A percentile compares a stretch with the other conserved stretches of the same genome.
These are phyloP conservation scores for Peromyscus leucopus DNA, from an alignment of 2,113 vertebrate species.

Conservation along the genomic window DNA sequence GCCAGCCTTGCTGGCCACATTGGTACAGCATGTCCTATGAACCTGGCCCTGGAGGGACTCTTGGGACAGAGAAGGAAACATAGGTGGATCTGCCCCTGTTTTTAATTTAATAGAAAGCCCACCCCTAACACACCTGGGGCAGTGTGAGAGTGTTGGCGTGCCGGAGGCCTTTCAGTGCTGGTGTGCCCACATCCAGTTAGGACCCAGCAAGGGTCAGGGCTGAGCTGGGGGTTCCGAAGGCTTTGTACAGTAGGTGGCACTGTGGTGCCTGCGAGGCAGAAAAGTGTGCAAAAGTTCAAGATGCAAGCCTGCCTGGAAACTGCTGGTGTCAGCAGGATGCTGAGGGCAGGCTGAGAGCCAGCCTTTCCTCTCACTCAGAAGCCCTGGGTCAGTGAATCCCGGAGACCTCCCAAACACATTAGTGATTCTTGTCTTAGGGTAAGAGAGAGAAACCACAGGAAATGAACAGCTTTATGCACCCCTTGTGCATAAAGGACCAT, in stretches of 20 bases:
- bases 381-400: background rate
- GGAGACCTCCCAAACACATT: background rate
- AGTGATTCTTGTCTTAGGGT: background rate
- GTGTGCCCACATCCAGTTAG: background rate
- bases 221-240: background rate
- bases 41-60: background rate
- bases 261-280: background rate
- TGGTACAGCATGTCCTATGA: fast-evolving
- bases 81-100: background rate
- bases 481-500: background rate
- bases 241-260: background rate
- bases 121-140: no score
- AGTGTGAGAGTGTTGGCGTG: background rate
- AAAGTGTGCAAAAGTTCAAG: fast-evolving
- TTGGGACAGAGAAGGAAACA: background rate
- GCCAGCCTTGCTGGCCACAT: background rate
- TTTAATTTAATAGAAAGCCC: background rate
- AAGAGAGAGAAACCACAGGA: background rate
- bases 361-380: background rate
- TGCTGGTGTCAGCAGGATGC: background rate
- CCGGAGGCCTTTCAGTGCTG: background rate
- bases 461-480: background rate
- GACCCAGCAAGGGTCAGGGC: background rate
- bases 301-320: background rate
- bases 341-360: fast-evolving